Base-by-base conservation (phyloP, 2,797 vertebrate species). In the Melanotaenia parkinsoni region DNA sequence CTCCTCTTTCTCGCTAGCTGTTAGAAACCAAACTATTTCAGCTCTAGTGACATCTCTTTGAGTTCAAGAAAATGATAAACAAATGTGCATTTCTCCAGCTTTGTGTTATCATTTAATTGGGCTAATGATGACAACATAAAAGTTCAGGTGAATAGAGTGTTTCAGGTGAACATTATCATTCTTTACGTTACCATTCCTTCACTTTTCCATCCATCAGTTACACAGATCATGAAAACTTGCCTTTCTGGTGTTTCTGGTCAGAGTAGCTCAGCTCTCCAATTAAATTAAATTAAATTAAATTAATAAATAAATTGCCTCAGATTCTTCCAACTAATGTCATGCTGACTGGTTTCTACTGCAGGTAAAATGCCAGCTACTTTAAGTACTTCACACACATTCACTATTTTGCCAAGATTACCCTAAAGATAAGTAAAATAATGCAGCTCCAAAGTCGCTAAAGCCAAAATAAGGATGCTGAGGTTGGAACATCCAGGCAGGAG, bases 11-110 rank as follows among this genome's bases (percentile, higher is more conserved):
- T 24, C 1, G 8, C 20, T 54, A 24, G 28, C 64, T 63, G 71
- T 75, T 79, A 50, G 73, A 82, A 33, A 74, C 37, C 28, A 69
- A 76, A 79, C 71, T 67, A 30, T 61, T 77, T 30, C 67, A 77
- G 58, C 72, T 70, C 51, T 70, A 32, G 80, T 28, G 26, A 54
- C 58, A 81, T 87, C 79, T 70, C 28, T 78, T 72, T 69, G 32
- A 72, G 62, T 77, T 74, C 37, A 66, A 14, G 40, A 47, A 74
- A 59, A 26, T 22, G 24, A 40, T 30, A 62, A 16, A 43, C 53
- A 72, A 71, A 78, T 18, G 65, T 8, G 33, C 12, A 13, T 61
- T 54, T 62, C 37, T 57, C 51, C 38, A 70, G 28, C 37, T 80
- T 10, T 68, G 66, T 54, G 70, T 69, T 50, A 70, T 62, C 50